A percentile compares a stretch with the other conserved stretches of the same genome.
These are phyloP conservation scores for Cotesia chilonis DNA, from an alignment of 1,140 invertebrate genomes.

Conservation along the genomic window DNA sequence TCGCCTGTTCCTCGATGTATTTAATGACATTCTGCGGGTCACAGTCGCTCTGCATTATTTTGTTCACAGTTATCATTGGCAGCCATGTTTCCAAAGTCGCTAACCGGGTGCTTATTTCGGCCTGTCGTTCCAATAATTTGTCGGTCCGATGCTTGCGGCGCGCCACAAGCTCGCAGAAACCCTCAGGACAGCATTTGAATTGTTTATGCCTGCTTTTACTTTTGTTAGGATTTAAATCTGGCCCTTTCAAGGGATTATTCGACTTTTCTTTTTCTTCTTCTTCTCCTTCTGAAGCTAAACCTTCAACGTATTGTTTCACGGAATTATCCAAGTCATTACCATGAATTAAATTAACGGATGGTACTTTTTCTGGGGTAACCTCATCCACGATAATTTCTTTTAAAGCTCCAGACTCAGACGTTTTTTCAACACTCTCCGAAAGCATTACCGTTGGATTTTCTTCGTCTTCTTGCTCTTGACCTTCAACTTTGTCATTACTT, in stretches of 20 bases:
- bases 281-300: too few species aligned
- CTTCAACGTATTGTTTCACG: too few species aligned
- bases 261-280: neutral
- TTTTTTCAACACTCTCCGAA: too few species aligned
- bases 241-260: neutral
- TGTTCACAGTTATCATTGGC: constrained; percentile 69
- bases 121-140: constrained; percentile 68
- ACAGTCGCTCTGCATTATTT: constrained; percentile 1
- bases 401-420: too few species aligned
- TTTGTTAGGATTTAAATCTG: neutral
- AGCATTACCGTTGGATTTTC: too few species aligned
- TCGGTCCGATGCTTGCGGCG: constrained; percentile 70
- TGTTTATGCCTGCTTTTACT: neutral
- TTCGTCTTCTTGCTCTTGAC: too few species aligned
- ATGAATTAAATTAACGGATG: too few species aligned
- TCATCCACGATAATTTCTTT: too few species aligned
- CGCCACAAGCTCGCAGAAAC: constrained; percentile 58
- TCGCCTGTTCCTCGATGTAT: constrained; percentile 45
- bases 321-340: too few species aligned
- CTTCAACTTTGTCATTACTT: too few species aligned
- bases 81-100: constrained; percentile 72
- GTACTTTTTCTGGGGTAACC: too few species aligned
- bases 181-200: constrained; percentile 40
- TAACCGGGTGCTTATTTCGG: constrained; percentile 69
- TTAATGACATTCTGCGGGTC: neutral